Base-by-base conservation (phyloP, 2,888 invertebrate species). In the Strigamia crassipes region DNA sequence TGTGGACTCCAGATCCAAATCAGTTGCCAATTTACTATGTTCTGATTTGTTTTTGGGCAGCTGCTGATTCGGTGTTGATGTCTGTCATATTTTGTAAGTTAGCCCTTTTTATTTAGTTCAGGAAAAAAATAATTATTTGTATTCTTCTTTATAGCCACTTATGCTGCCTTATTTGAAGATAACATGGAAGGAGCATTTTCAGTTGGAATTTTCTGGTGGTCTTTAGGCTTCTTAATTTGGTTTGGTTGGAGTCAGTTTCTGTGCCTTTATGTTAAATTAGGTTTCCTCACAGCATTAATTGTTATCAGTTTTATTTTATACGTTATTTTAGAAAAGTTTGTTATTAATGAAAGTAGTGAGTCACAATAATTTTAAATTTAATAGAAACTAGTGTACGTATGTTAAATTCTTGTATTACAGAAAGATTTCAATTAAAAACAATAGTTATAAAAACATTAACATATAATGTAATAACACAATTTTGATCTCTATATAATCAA, bases 121-220 rank as follows among this genome's bases (percentile, higher is more conserved):
- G n/a, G 10, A 10, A 38, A 38, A 27, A 2, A 27, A 27, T 27
- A 2, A 27, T 2, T 27, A 27, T 27, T 27, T 38, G 0, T 27
- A 0, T 23, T 23, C 10, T 18, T 8, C 15, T 13, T 77, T 31
- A 5, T 31, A 78, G 78, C 27, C 12, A 41, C 41, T 78, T 78
- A 78, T 9, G 31, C 27, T n/a, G 41, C 41, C 12, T 38, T 78
- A 78, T 78, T 78, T 18, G 78, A 78, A 78, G 31, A 78, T 15
- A 78, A 78, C 31, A 31, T 78, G 18, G 78, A 78, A 38, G 78
- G 78, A 27, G 34, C 78, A 78, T 23, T 78, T 78, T 34, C 78
- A 10, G 31, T 78, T 38, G 31, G 18, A 31, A 31, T 38, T 27
- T 78, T 78, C 31, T 78, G 78, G 78, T 78, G 78, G 78, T 78